Percentiles rank a stretch among this genome's conserved stretches.
These are phyloP conservation scores for Urocolius indicus DNA, from an alignment of 2,113 vertebrate genomes.

Conservation along the genomic window DNA sequence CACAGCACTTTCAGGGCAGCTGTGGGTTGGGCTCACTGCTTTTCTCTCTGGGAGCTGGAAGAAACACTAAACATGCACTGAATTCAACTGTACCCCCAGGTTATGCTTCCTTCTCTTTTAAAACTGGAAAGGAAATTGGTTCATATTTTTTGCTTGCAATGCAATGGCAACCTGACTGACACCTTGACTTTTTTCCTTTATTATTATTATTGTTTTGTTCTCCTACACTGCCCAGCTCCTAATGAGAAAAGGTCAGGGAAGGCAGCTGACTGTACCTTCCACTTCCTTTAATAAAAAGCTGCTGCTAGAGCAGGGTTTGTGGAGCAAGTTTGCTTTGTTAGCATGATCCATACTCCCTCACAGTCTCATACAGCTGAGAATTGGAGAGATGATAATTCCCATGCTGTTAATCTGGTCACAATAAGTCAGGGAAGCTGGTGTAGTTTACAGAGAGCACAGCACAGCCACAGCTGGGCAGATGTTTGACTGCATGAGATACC, in stretches of 20 bases:
- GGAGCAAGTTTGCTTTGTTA: constrained; percentile 1
- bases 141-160: not conserved
- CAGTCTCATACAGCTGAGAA: not conserved
- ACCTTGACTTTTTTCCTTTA: not conserved
- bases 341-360: constrained; percentile 1
- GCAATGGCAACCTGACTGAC: not conserved
- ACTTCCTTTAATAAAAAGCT: not conserved
- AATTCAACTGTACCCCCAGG: not conserved
- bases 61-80: not conserved
- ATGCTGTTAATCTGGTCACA: not conserved
- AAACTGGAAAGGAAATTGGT: not conserved
- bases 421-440: not conserved
- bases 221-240: not conserved
- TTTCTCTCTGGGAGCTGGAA: not conserved
- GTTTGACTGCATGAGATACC: not conserved
- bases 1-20: not conserved
- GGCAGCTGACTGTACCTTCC: not conserved
- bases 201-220: not conserved
- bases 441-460: not conserved
- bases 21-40: not conserved
- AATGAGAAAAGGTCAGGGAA: not conserved
- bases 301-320: not conserved
- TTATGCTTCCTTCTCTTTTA: not conserved
- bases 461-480: constrained; percentile 19
- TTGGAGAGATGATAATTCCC: not conserved